phyloP scores from a whole-genome alignment of 2,797 vertebrate species.

The Rachycentron canadum region DNA sequence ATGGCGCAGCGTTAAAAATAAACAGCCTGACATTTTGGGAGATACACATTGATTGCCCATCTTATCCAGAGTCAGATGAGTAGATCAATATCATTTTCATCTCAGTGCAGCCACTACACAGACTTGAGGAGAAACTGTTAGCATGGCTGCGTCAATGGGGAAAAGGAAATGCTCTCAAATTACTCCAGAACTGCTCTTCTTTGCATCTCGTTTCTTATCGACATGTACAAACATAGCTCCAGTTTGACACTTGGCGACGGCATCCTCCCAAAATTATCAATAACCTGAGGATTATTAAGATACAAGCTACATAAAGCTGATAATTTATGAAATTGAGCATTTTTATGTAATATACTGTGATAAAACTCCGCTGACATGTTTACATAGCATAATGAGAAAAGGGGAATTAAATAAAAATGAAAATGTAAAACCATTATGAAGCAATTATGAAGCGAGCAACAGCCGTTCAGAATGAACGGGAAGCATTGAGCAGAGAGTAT shows the following conservation, averaged over 20 bases:
- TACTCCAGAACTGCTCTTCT: neutral
- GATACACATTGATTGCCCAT: slow-evolving; percentile 54
- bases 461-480: neutral
- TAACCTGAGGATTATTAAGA: too few species aligned
- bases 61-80: slow-evolving; percentile 42
- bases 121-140: neutral
- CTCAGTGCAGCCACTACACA: slow-evolving; percentile 11
- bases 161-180: neutral
- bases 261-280: too few species aligned
- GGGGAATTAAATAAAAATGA: too few species aligned
- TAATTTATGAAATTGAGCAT: too few species aligned
- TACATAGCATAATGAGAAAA: too few species aligned
- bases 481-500: neutral
- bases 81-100: slow-evolving; percentile 55
- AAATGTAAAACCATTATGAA: too few species aligned
- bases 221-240: neutral
- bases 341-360: too few species aligned
- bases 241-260: too few species aligned
- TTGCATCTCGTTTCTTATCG: neutral
- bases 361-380: too few species aligned
- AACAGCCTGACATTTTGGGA: slow-evolving; percentile 58
- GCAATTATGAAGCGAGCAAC: too few species aligned
- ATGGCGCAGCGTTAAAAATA: slow-evolving; percentile 32
- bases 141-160: neutral
- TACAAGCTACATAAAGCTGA: neutral